Percentiles rank a stretch among this genome's conserved stretches.
These are phyloP conservation scores for Hydrophis major DNA, from an alignment of 2,797 vertebrate genomes.

Conservation along the genomic window DNA sequence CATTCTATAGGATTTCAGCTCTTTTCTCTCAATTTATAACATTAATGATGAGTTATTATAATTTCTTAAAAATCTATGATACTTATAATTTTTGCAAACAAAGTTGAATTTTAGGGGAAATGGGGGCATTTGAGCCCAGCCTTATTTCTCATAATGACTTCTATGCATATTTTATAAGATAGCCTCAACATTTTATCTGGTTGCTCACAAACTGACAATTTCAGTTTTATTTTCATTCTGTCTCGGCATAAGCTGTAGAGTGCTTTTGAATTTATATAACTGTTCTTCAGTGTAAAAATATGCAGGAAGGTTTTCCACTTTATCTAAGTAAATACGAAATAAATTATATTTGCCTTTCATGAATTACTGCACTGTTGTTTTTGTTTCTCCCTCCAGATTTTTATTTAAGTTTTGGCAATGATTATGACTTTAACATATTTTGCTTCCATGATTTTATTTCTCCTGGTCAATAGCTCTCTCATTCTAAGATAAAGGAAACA, in stretches of 20 bases:
- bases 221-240: constrained; percentile 21
- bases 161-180: background rate
- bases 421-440: constrained; percentile 1
- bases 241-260: background rate
- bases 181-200: background rate
- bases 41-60: background rate
- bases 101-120: background rate
- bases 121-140: background rate
- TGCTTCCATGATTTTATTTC: constrained; percentile 8
- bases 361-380: background rate
- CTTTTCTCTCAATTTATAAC: background rate
- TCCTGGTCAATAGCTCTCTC: background rate
- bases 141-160: background rate
- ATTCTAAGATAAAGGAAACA: background rate
- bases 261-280: constrained; percentile 12
- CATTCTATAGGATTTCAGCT: background rate
- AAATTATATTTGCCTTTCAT: constrained; percentile 24
- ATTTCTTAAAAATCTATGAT: background rate
- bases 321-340: constrained; percentile 16
- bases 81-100: background rate
- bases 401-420: background rate
- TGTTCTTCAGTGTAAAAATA: constrained; percentile 8
- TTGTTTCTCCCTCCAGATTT: constrained; percentile 5
- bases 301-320: constrained; percentile 29
- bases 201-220: background rate